Base-by-base conservation (phyloP, 1,140 invertebrate species). In the Drosophila leontia region DNA sequence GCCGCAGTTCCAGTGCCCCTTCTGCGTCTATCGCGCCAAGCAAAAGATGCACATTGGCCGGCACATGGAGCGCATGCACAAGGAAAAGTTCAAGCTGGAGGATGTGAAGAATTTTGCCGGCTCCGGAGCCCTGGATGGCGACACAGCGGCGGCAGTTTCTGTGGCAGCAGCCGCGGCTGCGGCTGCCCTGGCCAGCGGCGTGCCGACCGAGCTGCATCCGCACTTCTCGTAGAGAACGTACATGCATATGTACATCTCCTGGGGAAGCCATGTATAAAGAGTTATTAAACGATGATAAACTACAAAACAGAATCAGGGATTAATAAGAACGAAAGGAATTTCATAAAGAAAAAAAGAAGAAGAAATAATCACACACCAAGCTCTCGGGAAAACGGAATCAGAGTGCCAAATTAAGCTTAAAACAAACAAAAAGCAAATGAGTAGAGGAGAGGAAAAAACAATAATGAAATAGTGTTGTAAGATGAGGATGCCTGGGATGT, bases 11-110 rank as follows among this genome's bases (percentile, higher is more conserved):
- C 95, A 96, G 81, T 97, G 96, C 93, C 96, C 96, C 7, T 96
- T 96, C 92, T 97, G 96, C 92, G 95, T 96, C 11, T 97, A 97
- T 92, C 94, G 96, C 68, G 96, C 96, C 75, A 97, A 97, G 88
- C 96, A 97, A 91, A 97, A 97, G 94, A 96, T 96, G 96, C 96
- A 97, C 93, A 97, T 97, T 84, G 96, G 96, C 41, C 95, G 96
- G 53, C 96, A 97, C 92, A 96, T 97, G 95, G 96, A 97, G 91
- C 94, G 96, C 17, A 97, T 97, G 96, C 96, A 97, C 93, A 96
- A 96, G 91, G 96, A 96, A 91, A 95, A 95, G 71, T 94, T 92
- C 48, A 82, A 92, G 50, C 48, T 92, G 60, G 91, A 92, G 56
- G 91, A 92, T 57, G 78, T 91, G 23, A 92, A 92, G 58, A 92